Conservation (phyloP, 2,888 invertebrate species). For the Phaonia tiefii region DNA sequence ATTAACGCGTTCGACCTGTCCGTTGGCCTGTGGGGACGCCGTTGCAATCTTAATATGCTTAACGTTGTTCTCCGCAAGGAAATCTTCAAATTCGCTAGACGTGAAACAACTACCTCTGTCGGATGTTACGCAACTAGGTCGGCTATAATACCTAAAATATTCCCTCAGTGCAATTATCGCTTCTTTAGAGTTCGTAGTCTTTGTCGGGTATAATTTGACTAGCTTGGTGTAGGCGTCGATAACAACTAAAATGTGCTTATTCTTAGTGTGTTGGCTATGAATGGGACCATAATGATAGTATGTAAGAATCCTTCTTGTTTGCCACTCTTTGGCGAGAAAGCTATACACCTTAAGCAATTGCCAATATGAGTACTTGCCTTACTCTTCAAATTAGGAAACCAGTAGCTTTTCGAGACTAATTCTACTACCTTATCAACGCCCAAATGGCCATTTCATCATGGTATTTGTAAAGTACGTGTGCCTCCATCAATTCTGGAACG, state of each 20-base stretch:
- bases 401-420: neutral
- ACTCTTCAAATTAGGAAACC: constrained; percentile 17
- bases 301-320: constrained; percentile 38
- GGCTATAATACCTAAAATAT: too few species aligned
- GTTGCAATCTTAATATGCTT: too few species aligned
- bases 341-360: constrained; percentile 38
- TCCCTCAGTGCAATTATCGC: too few species aligned
- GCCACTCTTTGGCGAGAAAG: constrained; percentile 23
- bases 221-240: constrained; percentile 54
- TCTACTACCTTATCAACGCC: constrained; percentile 28
- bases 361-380: constrained; percentile 13
- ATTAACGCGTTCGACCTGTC: too few species aligned
- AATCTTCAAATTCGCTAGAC: too few species aligned
- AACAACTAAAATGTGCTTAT: neutral
- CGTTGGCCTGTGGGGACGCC: too few species aligned
- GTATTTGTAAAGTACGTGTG: constrained; percentile 11
- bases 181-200: too few species aligned
- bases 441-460: constrained; percentile 38
- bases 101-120: too few species aligned
- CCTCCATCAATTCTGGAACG: constrained; percentile 9
- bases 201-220: too few species aligned
- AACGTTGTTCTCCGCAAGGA: too few species aligned
- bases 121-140: too few species aligned
- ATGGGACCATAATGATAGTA: constrained; percentile 52
- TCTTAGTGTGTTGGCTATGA: neutral